A percentile compares a stretch with the other conserved stretches of the same genome.
These are phyloP conservation scores for Drosophila pseudotakahashii DNA, from an alignment of 2,888 invertebrate species.

Conservation along the genomic window DNA sequence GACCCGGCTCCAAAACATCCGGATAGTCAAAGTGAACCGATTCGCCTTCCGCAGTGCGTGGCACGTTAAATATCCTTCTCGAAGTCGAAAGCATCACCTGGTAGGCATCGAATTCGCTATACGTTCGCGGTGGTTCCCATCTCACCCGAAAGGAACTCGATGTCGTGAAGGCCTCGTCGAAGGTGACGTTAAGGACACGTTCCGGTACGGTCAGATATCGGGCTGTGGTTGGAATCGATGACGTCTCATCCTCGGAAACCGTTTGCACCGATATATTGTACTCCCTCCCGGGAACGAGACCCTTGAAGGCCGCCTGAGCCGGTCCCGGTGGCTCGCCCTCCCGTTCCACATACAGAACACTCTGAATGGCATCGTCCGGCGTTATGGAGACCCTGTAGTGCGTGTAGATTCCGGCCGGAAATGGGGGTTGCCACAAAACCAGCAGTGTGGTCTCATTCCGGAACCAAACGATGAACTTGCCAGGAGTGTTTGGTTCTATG, in stretches of 20 bases:
- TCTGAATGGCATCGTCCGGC: slow-evolving; percentile 94
- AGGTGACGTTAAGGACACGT: slow-evolving; percentile 92
- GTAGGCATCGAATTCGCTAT: slow-evolving; percentile 96
- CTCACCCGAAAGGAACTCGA: slow-evolving; percentile 91
- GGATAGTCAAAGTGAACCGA: slow-evolving; percentile 89
- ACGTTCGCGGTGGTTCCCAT: slow-evolving; percentile 94
- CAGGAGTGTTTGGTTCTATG: slow-evolving; percentile 96
- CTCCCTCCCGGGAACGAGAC: slow-evolving; percentile 93
- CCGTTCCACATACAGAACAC: slow-evolving; percentile 95
- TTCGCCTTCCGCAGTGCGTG: slow-evolving; percentile 86
- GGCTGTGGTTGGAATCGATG: slow-evolving; percentile 95
- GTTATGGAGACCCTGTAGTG: slow-evolving; percentile 96
- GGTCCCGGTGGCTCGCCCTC: slow-evolving; percentile 97
- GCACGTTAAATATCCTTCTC: slow-evolving; percentile 87
- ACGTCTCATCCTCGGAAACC: slow-evolving; percentile 95
- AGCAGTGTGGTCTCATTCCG: slow-evolving; percentile 96
- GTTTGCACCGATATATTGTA: slow-evolving; percentile 98
- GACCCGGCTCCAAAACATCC: slow-evolving; percentile 93
- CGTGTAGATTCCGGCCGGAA: slow-evolving; percentile 95
- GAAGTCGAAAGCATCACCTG: slow-evolving; percentile 91
- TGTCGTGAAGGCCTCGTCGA: slow-evolving; percentile 89
- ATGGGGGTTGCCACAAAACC: slow-evolving; percentile 97
- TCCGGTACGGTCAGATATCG: slow-evolving; percentile 96
- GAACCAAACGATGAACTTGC: slow-evolving; percentile 98
- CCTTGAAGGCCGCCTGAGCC: slow-evolving; percentile 97